phyloP scores from a whole-genome alignment of 23 tunicate genomes.

The Trididemnum miniatum region DNA sequence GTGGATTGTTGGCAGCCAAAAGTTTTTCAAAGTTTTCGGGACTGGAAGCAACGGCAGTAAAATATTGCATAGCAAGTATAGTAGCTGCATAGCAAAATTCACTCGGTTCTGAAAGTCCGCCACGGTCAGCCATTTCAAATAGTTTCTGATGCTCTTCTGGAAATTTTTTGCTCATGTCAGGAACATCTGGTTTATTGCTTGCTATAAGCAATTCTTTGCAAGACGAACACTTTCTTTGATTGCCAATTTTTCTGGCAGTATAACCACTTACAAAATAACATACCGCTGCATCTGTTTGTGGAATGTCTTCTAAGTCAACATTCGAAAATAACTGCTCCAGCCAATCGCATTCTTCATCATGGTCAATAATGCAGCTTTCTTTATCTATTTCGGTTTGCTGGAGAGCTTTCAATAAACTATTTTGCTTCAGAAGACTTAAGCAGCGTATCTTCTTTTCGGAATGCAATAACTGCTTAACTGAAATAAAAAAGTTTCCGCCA shows the following conservation, averaged over 20 bases:
- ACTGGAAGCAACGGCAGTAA: background rate
- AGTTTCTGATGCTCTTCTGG: background rate
- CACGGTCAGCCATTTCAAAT: background rate
- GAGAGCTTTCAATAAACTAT: background rate
- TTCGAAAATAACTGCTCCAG: background rate
- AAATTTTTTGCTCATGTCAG: background rate
- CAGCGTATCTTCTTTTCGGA: background rate
- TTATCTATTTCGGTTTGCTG: background rate
- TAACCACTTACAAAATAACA: background rate
- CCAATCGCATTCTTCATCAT: background rate
- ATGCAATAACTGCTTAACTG: background rate
- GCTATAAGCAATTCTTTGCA: background rate
- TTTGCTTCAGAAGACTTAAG: background rate
- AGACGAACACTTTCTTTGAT: background rate
- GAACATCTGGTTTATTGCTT: background rate
- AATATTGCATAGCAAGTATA: background rate
- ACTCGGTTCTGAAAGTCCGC: background rate
- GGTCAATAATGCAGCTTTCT: background rate
- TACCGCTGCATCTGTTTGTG: background rate
- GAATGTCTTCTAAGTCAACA: background rate
- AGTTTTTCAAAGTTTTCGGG: background rate
- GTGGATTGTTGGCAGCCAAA: background rate
- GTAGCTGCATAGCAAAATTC: background rate
- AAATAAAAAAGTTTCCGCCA: background rate
- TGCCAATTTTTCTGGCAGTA: background rate